phyloP scores from a whole-genome alignment of 2,797 vertebrate genomes.

The Silurus lanzhouensis region DNA sequence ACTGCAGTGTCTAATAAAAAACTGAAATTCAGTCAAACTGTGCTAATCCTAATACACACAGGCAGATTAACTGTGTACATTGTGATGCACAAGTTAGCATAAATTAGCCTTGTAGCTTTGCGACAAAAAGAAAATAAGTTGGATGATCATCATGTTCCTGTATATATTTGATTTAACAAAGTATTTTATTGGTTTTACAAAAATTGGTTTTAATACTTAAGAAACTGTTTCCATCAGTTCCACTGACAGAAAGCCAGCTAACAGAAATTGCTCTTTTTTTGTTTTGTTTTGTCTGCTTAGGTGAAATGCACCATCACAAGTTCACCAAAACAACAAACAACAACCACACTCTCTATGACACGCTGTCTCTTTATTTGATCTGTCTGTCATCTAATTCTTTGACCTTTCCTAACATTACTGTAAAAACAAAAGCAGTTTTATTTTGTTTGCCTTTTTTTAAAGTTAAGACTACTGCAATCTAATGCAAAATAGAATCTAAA shows the following conservation, averaged over 20 bases:
- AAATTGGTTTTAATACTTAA: not conserved
- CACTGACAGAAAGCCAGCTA: conserved; percentile 53
- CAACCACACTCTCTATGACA: conserved; percentile 42
- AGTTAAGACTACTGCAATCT: not conserved
- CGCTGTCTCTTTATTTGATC: conserved; percentile 46
- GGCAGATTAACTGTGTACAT: not conserved
- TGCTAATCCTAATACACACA: too few relatives aligned
- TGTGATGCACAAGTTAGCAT: not conserved
- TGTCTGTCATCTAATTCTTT: conserved; percentile 57
- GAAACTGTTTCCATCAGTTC: not conserved
- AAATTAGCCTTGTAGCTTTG: conserved; percentile 13
- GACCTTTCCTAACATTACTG: conserved; percentile 33
- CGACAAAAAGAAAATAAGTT: not conserved
- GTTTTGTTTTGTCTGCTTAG: conserved; percentile 70
- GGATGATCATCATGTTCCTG: not conserved
- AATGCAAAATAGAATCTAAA: not conserved
- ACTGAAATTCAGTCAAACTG: not conserved
- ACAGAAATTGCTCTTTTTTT: conserved; percentile 64
- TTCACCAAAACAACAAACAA: conserved; percentile 57
- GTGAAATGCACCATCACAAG: conserved; percentile 70
- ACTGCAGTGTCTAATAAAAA: not conserved
- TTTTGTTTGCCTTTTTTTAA: not conserved
- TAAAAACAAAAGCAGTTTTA: conserved; percentile 30
- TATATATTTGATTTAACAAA: not conserved
- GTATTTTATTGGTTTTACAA: not conserved